Base-by-base conservation (phyloP, 2,113 vertebrate genomes). In the Thunnus maccoyii region DNA sequence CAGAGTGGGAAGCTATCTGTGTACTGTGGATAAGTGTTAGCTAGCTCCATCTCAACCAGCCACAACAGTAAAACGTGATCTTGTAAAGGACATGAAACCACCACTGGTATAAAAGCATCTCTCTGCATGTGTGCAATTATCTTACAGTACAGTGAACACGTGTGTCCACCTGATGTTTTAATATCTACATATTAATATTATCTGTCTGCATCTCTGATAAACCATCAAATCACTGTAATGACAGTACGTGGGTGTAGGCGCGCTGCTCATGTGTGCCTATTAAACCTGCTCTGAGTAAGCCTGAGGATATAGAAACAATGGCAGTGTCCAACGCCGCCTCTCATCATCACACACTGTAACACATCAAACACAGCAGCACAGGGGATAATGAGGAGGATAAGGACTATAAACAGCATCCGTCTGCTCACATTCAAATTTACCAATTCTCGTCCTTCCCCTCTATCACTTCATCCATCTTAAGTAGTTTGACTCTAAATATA, bases 401-500 rank as follows among this genome's bases (percentile, higher is more conserved):
- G 60, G 47, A 80, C 80, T 86, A 84, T 78, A 88, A 86, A 88
- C 77, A 71, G 88, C 80, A 64, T 83, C 65, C 16, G 41, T 80
- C 70, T 80, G 86, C 76, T 80, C 78, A 69, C 62, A 78, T 86
- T 89, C 78, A 82, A 72, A 88, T 85, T 68, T 56, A 82, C 60
- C 73, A 58, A 63, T 69, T 86, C 78, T 78, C 4, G 3, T 78
- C 61, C 71, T 63, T 73, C 66, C 63, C 46, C 75, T 70, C 84
- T 70, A 83, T 91, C 85, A 74, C 78, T 86, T 82, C 79, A 85
- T 86, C 82, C 85, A 90, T 85, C 86, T 88, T 78, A 67, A 83
- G 72, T 78, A 75, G 73, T 82, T 86, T 86, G 78, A 80, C 81
- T 86, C 84, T 91, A 87, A 88, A 93, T 85, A 89, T 87, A 89